phyloP scores from a whole-genome alignment of 2,888 invertebrate species.

The Byasa hedistus region DNA sequence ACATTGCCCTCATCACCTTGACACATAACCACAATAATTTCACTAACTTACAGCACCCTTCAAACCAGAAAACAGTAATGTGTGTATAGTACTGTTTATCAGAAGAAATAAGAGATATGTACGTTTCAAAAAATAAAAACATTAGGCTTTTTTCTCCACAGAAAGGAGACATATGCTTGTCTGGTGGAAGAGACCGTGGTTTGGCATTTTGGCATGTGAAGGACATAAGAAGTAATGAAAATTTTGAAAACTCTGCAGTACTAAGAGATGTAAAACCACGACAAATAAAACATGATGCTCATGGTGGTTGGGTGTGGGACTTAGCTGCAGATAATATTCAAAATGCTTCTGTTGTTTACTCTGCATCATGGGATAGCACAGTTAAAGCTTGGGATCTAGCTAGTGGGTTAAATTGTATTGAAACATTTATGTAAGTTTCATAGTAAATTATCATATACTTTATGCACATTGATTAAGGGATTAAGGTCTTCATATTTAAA shows the following conservation, averaged over 20 bases:
- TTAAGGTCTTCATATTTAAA: too few species aligned
- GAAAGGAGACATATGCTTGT: slow-evolving; percentile 75
- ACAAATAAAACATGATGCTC: slow-evolving; percentile 69
- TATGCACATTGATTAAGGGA: neutral
- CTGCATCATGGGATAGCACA: slow-evolving; percentile 82
- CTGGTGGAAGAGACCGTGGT: slow-evolving; percentile 80
- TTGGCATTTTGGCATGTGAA: slow-evolving; percentile 76
- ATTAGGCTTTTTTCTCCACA: slow-evolving; percentile 39
- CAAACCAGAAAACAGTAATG: too few species aligned
- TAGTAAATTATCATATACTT: neutral
- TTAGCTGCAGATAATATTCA: slow-evolving; percentile 67
- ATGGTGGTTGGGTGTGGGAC: slow-evolving; percentile 84
- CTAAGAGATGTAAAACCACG: slow-evolving; percentile 53
- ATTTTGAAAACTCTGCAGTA: slow-evolving; percentile 46
- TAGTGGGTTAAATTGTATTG: slow-evolving; percentile 63
- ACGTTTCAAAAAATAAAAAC: neutral
- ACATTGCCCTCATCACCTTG: too few species aligned
- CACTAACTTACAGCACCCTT: too few species aligned
- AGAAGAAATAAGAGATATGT: too few species aligned
- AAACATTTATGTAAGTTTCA: slow-evolving; percentile 67
- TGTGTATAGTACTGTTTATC: too few species aligned
- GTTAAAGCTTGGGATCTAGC: slow-evolving; percentile 79
- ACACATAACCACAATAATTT: too few species aligned
- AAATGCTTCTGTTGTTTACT: slow-evolving; percentile 71
- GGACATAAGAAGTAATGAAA: slow-evolving; percentile 50